Evolutionary conservation across 2,113 vertebrate genomes (phyloP), one percentile per base, ranked within the genome.

Genomic region (Cyanoderma ruficeps): DNA sequence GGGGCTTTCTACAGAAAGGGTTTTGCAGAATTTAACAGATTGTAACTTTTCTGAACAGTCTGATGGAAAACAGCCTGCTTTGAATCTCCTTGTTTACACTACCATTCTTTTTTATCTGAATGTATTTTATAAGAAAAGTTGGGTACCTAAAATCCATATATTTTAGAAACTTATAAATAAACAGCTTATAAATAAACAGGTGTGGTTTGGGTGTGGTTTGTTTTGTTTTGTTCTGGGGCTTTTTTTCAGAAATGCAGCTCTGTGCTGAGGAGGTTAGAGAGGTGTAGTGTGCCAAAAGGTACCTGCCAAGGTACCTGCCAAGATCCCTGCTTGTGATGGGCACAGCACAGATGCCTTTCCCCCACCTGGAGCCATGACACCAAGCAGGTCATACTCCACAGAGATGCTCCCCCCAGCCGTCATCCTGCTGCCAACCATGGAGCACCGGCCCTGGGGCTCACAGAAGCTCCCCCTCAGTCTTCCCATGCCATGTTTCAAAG

Each of bases 341-440:
- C 56, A 41, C 16, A 52, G 47, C 42, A n/a, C 15, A 71, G 63
- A 7, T 8, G 1, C 31, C 18, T 49, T 49, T 49, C 9, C 31
- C 13, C 15, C 2, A 3, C 22, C 19, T 41, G 49, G 19, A 52
- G 57, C 47, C 41, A 35, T 15, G 63, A 41, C 41, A 70, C 24
- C 41, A 55, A 47, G 17, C 41, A 53, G 28, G 21, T 61, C 39
- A 61, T 10, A 25, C 30, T 69, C 47, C 55, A 35, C 20, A 83
- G 16, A 63, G 70, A 35, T 49, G 31, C 6, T 61, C 21, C 11
- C 17, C 35, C 6, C 2, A 7, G 22, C 5, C 15, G 3, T 33
- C 23, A 47, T 28, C 15, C 57, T 28, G 9, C 50, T 30, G 10
- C 24, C 0, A 0, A 7, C 13, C 17, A 6, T 0, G 1, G 10